Conservation (phyloP, 2,797 vertebrate genomes). For the Momotus momota region DNA sequence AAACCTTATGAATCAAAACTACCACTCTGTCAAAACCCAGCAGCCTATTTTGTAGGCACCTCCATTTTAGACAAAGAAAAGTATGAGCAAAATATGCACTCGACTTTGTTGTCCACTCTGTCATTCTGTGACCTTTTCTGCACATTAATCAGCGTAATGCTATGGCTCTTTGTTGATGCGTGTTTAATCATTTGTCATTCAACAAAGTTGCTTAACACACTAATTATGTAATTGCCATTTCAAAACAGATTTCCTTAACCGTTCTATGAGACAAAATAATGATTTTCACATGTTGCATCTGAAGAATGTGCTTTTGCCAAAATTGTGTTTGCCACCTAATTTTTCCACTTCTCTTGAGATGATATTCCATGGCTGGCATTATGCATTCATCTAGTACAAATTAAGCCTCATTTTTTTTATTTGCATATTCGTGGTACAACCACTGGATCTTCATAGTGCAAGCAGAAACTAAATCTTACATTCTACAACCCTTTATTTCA, state of each 20-base stretch:
- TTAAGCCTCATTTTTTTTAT: neutral
- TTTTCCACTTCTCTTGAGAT: constrained; percentile 21
- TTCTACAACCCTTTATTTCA: neutral
- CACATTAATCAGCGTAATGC: neutral
- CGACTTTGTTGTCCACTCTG: neutral
- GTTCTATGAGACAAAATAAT: constrained; percentile 40
- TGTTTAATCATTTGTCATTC: constrained; percentile 45
- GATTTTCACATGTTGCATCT: constrained; percentile 47
- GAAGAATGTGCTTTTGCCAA: constrained; percentile 23
- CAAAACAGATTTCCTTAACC: constrained; percentile 37
- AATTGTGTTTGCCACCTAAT: constrained; percentile 38
- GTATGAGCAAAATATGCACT: neutral
- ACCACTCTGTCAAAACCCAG: neutral
- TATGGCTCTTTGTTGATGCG: neutral
- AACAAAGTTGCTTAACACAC: constrained; percentile 27
- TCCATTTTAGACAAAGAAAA: neutral
- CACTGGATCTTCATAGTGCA: neutral
- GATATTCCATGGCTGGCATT: neutral
- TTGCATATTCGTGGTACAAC: neutral
- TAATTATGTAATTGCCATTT: constrained; percentile 63
- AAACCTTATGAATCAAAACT: neutral
- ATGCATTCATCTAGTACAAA: neutral
- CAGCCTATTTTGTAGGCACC: neutral
- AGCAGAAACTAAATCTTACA: neutral
- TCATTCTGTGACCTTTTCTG: neutral